phyloP scores from a whole-genome alignment of 2,113 vertebrate genomes.

The Lipotes vexillifer region DNA sequence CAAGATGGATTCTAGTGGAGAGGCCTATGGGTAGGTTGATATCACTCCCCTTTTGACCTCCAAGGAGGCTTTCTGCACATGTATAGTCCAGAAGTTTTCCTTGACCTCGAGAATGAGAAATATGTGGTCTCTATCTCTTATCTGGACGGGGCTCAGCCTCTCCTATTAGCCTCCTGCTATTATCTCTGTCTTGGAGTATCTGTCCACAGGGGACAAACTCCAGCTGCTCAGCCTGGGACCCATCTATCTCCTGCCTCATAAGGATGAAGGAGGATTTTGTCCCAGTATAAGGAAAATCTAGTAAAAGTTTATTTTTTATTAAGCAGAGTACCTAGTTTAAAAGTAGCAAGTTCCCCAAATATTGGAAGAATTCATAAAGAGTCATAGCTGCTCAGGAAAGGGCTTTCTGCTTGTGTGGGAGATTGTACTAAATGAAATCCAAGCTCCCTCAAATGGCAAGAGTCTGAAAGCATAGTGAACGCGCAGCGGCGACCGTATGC shows the following conservation, averaged over 20 bases:
- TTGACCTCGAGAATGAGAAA: too few species aligned
- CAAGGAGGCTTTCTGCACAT: too few species aligned
- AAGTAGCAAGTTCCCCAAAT: not conserved
- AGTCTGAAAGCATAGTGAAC: not conserved
- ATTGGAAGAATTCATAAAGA: constrained; percentile 8
- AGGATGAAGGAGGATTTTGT: not conserved
- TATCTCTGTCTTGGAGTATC: too few species aligned
- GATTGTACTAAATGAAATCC: not conserved
- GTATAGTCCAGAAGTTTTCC: too few species aligned
- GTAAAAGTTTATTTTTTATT: not conserved
- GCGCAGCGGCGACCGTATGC: not conserved
- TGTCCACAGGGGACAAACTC: too few species aligned
- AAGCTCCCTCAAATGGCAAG: not conserved
- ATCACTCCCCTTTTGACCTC: too few species aligned
- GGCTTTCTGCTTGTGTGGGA: not conserved
- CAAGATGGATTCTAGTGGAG: too few species aligned
- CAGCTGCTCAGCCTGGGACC: too few species aligned
- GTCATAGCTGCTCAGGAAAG: not conserved
- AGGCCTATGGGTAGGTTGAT: too few species aligned
- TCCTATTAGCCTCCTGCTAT: too few species aligned
- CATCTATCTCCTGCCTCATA: not conserved
- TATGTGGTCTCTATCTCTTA: too few species aligned
- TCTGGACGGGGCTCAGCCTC: too few species aligned
- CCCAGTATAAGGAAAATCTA: not conserved
- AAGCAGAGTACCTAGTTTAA: not conserved